Evolutionary conservation across 2,888 invertebrate species (phyloP), one percentile per base, ranked within the genome.

Genomic region (Hololepta plana): DNA sequence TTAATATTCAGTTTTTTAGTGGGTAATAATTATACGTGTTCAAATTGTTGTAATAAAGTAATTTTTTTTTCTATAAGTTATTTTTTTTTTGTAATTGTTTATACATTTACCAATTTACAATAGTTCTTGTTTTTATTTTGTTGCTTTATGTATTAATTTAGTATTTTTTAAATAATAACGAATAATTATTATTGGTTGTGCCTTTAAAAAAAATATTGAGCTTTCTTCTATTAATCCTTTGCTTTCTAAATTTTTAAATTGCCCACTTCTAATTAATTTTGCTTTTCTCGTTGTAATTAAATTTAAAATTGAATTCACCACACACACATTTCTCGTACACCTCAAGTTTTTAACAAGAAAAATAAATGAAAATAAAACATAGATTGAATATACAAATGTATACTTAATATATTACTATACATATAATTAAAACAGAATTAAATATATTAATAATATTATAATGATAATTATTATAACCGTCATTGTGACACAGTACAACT

Each of bases 401-500:
- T 30, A 32, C 29, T 30, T 30, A 27, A n/a, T 32, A 15, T 33
- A 26, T 26, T 20, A 8, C 7, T 17, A 26, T 25, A 27, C 11
- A 30, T 23, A 27, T 30, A 23, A 27, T 16, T 20, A 17, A 17
- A 8, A 17, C n/a, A 8, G n/a, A 17, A 21, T 29, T n/a, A n/a
- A n/a, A 12, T 23, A 23, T 16, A 13, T 11, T 8, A 3, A 12
- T 8, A 10, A 8, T 11, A 11, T 11, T 11, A 10, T 20, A 8
- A 12, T 26, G 20, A 20, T 20, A 10, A 11, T 22, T 14, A 23
- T 27, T 12, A 24, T 28, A 24, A 27, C n/a, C n/a, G n/a, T 17
- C n/a, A n/a, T 34, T 25, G 27, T 32, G 28, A 32, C 32, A 37
- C 28, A 33, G 32, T 38, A 37, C 31, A 35, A 34, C 33, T 35